Base-by-base conservation (phyloP, 2,888 invertebrate species). In the Beris morrisii region DNA sequence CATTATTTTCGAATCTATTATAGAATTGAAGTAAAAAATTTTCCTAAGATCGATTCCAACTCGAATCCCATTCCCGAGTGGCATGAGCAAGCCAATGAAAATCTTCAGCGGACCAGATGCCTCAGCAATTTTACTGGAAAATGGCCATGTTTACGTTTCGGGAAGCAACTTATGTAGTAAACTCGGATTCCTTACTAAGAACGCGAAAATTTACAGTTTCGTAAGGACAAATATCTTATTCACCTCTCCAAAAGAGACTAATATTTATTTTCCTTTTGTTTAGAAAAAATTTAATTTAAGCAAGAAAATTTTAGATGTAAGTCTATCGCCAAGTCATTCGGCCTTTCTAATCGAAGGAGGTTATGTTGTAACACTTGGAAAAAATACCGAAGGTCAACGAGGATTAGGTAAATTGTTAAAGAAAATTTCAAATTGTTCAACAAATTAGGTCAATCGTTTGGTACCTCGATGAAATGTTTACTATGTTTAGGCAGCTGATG, bases 131-230 rank as follows among this genome's bases (percentile, higher is more conserved):
- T 76, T 89, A 6, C 86, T 87, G 12, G 81, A 83, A 61, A 83
- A 83, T 66, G 88, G 88, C 2, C 82, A 82, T 45, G 76, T 89
- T 46, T 83, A 86, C 68, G 87, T 86, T 5, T 87, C 86, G 74
- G 90, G 90, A 12, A 83, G 81, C 68, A 88, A 87, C 73, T 79
- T 81, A 54, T 81, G 84, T 75, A 88, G 88, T 73, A 89, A 89
- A 74, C 79, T 90, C 46, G 88, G 88, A 31, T 81, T 88, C 32
- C 81, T 84, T 7, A 75, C 76, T 63, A 77, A 77, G 31, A 69
- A 78, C 3, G 72, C 74, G 45, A 77, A 76, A 67, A 75, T 79
- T 30, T 76, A 74, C 61, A 72, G 75, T 45, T 77, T 79, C 72
- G 78, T 79, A 73, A 68, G 74, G 68, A 30, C 28, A 31, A 9